These are phyloP conservation scores for Vanessa tameamea DNA, from an alignment of 1,140 invertebrate genomes.

Conservation along the genomic window DNA sequence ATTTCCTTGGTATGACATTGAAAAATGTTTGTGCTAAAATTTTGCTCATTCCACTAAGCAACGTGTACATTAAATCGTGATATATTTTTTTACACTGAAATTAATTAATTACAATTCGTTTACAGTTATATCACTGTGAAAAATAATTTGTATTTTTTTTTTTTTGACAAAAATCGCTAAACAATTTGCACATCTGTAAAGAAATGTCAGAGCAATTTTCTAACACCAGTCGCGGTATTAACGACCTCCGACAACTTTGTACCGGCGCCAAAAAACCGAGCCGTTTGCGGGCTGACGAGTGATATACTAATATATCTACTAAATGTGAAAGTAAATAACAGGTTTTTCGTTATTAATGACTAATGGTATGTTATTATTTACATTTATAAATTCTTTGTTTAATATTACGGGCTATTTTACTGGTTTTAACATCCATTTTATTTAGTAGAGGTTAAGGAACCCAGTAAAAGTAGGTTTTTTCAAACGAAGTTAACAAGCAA, in stretches of 20 bases:
- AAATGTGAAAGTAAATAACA: background rate
- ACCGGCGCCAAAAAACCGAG: slow-evolving; percentile 11
- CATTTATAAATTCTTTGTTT: no score
- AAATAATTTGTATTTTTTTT: background rate
- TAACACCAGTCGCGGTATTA: slow-evolving; percentile 7
- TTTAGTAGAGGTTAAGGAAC: no score
- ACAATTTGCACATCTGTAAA: slow-evolving; percentile 6
- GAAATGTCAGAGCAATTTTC: slow-evolving; percentile 18
- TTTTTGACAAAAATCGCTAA: background rate
- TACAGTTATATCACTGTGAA: background rate
- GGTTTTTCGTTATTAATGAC: background rate
- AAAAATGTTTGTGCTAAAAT: no score
- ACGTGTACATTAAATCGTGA: no score
- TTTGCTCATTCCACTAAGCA: no score
- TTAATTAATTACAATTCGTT: no score
- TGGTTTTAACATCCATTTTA: no score
- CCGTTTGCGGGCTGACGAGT: slow-evolving; percentile 16
- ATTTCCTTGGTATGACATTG: no score
- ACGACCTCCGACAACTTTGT: slow-evolving; percentile 25
- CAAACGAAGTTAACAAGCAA: no score
- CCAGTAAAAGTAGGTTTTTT: no score
- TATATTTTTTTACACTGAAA: no score
- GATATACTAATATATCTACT: slow-evolving; percentile 8
- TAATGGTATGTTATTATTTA: background rate
- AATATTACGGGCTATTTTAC: no score